A percentile compares a stretch with the other conserved stretches of the same genome.
phyloP scores from a whole-genome alignment of 1,140 invertebrate species.

The Rhagoletis pomonella region DNA sequence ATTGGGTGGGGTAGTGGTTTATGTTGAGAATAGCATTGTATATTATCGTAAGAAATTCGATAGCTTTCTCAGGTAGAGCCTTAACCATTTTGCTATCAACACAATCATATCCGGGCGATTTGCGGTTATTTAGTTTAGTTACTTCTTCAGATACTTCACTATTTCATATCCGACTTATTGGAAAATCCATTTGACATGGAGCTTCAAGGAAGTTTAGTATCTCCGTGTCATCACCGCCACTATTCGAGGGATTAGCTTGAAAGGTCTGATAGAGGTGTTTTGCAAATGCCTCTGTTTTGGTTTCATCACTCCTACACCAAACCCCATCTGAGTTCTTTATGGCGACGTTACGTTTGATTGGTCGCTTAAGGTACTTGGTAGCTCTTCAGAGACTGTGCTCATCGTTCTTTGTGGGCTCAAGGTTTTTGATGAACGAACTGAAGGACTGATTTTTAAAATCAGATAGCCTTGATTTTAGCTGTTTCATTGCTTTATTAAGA shows the following conservation, averaged over 20 bases:
- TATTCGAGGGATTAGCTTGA: background rate
- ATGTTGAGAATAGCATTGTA: no score
- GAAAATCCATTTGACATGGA: background rate
- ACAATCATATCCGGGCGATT: conserved; percentile 20
- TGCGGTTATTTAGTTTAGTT: background rate
- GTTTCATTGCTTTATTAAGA: conserved; percentile 54
- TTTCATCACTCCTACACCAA: background rate
- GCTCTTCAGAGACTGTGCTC: conserved; percentile 55
- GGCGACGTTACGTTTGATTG: conserved; percentile 52
- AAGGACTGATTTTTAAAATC: conserved; percentile 54
- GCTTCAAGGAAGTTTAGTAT: background rate
- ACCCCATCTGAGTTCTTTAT: conserved; percentile 40
- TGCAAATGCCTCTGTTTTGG: conserved; percentile 28
- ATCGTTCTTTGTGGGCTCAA: conserved; percentile 51
- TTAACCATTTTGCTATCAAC: no score
- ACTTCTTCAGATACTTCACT: background rate
- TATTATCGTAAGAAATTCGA: no score
- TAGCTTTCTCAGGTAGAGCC: no score
- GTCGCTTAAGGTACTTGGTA: background rate
- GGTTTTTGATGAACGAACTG: conserved; percentile 47
- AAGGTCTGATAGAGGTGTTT: no score
- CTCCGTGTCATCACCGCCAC: background rate
- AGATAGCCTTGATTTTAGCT: conserved; percentile 47
- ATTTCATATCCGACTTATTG: background rate
- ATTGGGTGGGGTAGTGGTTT: no score